phyloP scores from a whole-genome alignment of 1,140 invertebrate genomes.

The Drosophila sp. region DNA sequence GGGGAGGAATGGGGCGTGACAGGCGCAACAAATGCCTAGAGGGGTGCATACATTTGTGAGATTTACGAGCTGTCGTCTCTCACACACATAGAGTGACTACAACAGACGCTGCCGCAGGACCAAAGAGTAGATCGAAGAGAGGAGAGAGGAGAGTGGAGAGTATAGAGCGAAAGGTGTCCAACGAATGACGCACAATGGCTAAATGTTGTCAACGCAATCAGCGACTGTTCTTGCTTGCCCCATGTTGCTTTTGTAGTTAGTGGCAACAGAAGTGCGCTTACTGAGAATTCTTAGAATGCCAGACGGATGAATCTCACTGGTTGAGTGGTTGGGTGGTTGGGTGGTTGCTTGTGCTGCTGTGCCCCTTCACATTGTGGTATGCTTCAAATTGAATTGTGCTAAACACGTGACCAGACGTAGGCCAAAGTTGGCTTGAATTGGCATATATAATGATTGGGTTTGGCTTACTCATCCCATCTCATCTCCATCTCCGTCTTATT shows the following conservation, averaged over 20 bases:
- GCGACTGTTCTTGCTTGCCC: slow-evolving; percentile 44
- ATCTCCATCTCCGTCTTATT: background rate
- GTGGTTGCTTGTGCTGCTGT: background rate
- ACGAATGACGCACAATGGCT: slow-evolving; percentile 65
- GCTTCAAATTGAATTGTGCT: slow-evolving; percentile 78
- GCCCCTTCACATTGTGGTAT: slow-evolving; percentile 21
- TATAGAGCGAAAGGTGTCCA: slow-evolving; percentile 16
- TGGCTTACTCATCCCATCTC: background rate
- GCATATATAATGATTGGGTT: background rate
- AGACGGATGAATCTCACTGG: slow-evolving; percentile 16
- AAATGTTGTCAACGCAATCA: slow-evolving; percentile 83
- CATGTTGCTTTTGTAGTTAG: slow-evolving; percentile 53
- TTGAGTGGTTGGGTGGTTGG: background rate
- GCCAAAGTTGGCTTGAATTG: background rate
- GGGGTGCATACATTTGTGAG: slow-evolving; percentile 80
- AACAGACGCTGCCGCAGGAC: slow-evolving; percentile 30
- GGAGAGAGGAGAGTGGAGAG: slow-evolving; percentile 3
- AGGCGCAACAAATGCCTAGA: slow-evolving; percentile 44
- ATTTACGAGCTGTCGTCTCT: slow-evolving; percentile 76
- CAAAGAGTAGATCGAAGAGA: slow-evolving; percentile 6
- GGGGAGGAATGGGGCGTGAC: background rate
- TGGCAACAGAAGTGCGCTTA: slow-evolving; percentile 56
- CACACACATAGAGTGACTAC: slow-evolving; percentile 49
- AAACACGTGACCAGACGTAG: slow-evolving; percentile 70
- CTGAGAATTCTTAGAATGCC: slow-evolving; percentile 34